A percentile compares a stretch with the other conserved stretches of the same genome.
Conservation (phyloP, 2,113 vertebrate species). For the Neogale vison region DNA sequence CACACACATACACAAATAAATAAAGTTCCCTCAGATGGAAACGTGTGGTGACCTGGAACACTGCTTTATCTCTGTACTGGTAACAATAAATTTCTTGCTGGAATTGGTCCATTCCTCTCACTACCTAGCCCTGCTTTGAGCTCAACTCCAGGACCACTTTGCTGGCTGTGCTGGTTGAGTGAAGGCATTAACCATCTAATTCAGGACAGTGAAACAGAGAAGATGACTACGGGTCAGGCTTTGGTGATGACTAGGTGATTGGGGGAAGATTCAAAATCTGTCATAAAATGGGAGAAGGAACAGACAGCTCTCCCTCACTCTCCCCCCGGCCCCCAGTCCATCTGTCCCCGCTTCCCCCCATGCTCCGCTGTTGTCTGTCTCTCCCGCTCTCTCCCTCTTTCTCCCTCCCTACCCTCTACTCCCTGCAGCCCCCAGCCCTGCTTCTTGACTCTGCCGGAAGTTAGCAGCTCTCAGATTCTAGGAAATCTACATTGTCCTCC, state of each 20-base stretch:
- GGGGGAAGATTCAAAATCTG: background rate
- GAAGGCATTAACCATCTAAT: background rate
- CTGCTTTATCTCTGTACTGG: conserved; percentile 9
- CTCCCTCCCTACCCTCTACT: background rate
- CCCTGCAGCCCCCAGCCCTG: background rate
- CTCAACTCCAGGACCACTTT: background rate
- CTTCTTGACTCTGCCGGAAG: background rate
- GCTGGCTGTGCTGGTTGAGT: background rate
- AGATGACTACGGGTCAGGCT: background rate
- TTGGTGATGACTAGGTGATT: background rate
- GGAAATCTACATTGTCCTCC: background rate
- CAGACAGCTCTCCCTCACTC: background rate
- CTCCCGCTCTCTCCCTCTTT: too few relatives aligned
- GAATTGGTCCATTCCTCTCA: background rate
- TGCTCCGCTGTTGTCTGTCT: background rate
- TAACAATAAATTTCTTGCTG: background rate
- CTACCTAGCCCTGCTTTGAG: background rate
- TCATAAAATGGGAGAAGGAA: background rate
- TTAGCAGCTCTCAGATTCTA: background rate
- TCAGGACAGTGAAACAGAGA: background rate
- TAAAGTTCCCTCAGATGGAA: background rate
- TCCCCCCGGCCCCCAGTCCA: background rate
- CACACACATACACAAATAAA: background rate
- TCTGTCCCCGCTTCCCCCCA: background rate
- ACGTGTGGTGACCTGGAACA: conserved; percentile 20